phyloP scores from a whole-genome alignment of 2,797 vertebrate genomes.

The Taenioides sp. region DNA sequence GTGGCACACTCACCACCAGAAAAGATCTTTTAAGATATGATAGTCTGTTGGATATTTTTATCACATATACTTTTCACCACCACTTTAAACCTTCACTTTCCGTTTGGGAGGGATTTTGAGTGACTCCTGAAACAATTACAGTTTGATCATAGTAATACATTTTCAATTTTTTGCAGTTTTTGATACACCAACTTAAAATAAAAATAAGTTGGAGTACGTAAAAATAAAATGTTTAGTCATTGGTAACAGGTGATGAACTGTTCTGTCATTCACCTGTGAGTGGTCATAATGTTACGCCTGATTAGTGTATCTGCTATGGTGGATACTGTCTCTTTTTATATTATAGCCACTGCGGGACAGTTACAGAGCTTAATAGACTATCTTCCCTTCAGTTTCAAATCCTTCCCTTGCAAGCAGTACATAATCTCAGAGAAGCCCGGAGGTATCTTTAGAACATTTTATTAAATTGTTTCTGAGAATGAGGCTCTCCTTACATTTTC shows the following conservation, averaged over 20 bases:
- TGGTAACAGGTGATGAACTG: not conserved
- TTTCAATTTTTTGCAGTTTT: too few relatives aligned
- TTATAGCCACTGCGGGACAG: constrained; percentile 32
- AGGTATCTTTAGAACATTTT: constrained; percentile 62
- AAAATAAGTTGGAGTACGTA: too few relatives aligned
- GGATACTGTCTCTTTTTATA: constrained; percentile 33
- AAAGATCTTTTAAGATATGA: not conserved
- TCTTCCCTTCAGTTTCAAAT: constrained; percentile 43
- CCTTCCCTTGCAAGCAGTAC: constrained; percentile 54
- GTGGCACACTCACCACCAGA: not conserved
- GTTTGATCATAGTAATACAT: too few relatives aligned
- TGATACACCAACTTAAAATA: too few relatives aligned
- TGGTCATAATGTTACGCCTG: constrained; percentile 6
- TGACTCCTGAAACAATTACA: too few relatives aligned
- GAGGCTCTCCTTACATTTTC: constrained; percentile 32
- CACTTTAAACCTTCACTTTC: too few relatives aligned
- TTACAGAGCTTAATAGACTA: constrained; percentile 33
- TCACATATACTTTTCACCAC: too few relatives aligned
- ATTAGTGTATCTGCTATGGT: constrained; percentile 5
- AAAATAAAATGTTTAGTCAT: too few relatives aligned
- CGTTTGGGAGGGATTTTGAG: too few relatives aligned
- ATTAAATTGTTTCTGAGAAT: constrained; percentile 50
- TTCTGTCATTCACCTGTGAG: not conserved
- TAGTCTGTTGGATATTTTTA: constrained; percentile 6
- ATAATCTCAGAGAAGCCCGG: constrained; percentile 57